Conservation (phyloP, 1,140 invertebrate species). For the Drosophila lowei region DNA sequence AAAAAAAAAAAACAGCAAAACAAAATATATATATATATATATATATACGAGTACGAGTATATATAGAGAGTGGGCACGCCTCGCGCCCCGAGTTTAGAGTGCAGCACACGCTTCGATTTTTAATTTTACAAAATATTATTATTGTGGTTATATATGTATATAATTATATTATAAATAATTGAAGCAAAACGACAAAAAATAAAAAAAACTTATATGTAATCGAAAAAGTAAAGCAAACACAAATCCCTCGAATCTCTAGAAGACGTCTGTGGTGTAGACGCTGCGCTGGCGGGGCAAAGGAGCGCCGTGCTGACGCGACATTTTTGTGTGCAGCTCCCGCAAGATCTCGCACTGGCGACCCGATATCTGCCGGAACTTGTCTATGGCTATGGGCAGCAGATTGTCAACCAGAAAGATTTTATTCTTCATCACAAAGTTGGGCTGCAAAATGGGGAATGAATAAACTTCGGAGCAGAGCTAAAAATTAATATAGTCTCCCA, state of each 20-base stretch:
- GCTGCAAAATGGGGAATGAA: slow-evolving; percentile 40
- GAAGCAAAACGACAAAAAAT: slow-evolving; percentile 77
- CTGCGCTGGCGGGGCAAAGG: slow-evolving; percentile 79
- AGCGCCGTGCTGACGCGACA: slow-evolving; percentile 66
- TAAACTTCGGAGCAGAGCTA: neutral
- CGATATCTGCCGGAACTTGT: slow-evolving; percentile 70
- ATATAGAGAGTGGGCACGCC: slow-evolving; percentile 16
- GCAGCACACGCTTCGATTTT: slow-evolving; percentile 81
- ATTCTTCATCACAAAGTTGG: slow-evolving; percentile 81
- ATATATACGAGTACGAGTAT: slow-evolving; percentile 62
- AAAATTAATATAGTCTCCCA: neutral
- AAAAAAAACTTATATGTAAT: slow-evolving; percentile 82
- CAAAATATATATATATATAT: slow-evolving; percentile 46
- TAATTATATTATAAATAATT: slow-evolving; percentile 83
- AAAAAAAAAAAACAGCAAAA: slow-evolving; percentile 10
- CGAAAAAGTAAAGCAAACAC: slow-evolving; percentile 56
- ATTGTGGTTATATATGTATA: slow-evolving; percentile 83
- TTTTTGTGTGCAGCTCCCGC: slow-evolving; percentile 61
- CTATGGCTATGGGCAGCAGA: slow-evolving; percentile 74
- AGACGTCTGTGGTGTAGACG: slow-evolving; percentile 80
- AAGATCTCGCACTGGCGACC: slow-evolving; percentile 65
- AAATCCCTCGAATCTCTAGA: slow-evolving; percentile 31
- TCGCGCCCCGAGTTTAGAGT: slow-evolving; percentile 45
- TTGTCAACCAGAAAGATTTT: slow-evolving; percentile 79
- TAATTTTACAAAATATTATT: slow-evolving; percentile 81